phyloP scores from a whole-genome alignment of 2,888 invertebrate genomes.

The Euspilapteryx auroguttella region DNA sequence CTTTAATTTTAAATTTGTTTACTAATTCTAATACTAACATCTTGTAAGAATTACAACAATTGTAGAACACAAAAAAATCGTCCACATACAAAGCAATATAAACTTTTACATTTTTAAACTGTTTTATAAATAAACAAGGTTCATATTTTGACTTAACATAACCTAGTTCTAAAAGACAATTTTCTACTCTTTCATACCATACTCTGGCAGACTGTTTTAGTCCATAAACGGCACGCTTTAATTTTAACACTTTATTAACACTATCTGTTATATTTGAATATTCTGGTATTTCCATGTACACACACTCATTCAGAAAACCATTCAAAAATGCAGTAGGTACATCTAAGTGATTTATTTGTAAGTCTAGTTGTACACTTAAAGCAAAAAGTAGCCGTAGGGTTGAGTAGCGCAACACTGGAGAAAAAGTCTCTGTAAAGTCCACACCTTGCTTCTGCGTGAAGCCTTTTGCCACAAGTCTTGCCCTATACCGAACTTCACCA shows the following conservation, averaged over 20 bases:
- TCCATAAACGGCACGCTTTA: constrained; percentile 4
- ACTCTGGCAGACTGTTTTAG: constrained; percentile 5
- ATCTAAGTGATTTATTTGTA: constrained; percentile 8
- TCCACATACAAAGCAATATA: constrained; percentile 8
- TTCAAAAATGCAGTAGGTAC: constrained; percentile 9
- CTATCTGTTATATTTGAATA: not conserved
- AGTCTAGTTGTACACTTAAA: constrained; percentile 2
- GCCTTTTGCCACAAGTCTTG: not conserved
- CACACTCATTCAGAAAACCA: constrained; percentile 6
- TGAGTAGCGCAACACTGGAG: constrained; percentile 3
- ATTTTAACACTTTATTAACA: constrained; percentile 3
- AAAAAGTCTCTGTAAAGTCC: constrained; percentile 4
- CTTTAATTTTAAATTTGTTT: not conserved
- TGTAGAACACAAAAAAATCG: constrained; percentile 8
- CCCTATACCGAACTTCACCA: not conserved
- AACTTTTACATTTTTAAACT: constrained; percentile 4
- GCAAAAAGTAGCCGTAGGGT: constrained; percentile 1
- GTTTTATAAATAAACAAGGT: constrained; percentile 8
- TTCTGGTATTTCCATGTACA: constrained; percentile 5
- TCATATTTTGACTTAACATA: constrained; percentile 1
- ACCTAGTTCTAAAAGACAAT: no score
- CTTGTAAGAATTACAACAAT: constrained; percentile 1
- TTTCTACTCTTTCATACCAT: constrained; percentile 7
- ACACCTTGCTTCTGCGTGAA: constrained; percentile 3
- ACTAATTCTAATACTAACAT: not conserved